phyloP scores from a whole-genome alignment of 2,113 vertebrate species.

The Gnathochromis pfefferi region DNA sequence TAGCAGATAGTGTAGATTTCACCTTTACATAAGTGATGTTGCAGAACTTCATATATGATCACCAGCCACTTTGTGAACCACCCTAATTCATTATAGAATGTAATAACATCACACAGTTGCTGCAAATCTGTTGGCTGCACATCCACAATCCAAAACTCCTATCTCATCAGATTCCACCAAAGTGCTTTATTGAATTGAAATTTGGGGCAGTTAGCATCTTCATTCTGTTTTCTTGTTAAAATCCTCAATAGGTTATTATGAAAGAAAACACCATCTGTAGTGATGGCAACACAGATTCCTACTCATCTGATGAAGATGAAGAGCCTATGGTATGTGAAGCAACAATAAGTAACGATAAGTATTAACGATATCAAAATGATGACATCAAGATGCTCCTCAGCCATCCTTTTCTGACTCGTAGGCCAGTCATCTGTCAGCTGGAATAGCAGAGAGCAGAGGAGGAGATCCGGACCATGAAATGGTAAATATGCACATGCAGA shows the following conservation, averaged over 20 bases:
- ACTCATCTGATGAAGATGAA: neutral
- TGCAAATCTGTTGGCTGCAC: neutral
- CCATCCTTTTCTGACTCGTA: neutral
- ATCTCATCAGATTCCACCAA: neutral
- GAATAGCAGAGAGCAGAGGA: accelerated
- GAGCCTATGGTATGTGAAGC: neutral
- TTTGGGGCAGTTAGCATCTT: neutral
- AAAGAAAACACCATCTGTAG: neutral
- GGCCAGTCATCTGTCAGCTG: neutral
- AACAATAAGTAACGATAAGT: neutral
- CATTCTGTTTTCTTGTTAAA: neutral
- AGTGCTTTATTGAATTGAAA: neutral
- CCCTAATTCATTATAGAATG: neutral
- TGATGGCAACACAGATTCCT: neutral
- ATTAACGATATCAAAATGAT: neutral
- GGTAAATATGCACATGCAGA: neutral
- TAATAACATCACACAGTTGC: neutral
- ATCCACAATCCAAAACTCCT: neutral
- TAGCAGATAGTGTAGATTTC: neutral
- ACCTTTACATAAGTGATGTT: neutral
- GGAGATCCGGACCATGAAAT: neutral
- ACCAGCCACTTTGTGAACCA: neutral
- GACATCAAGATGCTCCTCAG: neutral
- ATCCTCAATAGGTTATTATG: neutral
- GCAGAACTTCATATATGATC: neutral